Percentiles rank a stretch among this genome's conserved stretches.
Evolutionary conservation across 2,113 vertebrate species (phyloP).

Genomic region (Delphinus delphis): DNA sequence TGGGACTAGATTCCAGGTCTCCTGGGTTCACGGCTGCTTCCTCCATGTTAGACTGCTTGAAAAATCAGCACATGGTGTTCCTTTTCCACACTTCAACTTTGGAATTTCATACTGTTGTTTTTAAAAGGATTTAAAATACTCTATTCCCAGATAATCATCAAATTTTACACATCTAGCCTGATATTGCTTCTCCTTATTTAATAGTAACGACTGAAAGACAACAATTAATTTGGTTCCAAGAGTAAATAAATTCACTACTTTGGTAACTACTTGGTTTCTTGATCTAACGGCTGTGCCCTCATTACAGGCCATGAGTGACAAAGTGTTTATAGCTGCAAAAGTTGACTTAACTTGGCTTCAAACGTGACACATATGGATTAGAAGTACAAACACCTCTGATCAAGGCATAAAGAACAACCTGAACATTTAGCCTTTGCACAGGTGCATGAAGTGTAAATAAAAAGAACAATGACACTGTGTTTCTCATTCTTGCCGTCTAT

Average conservation of each 20-base stretch:
- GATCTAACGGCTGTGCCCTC: not conserved
- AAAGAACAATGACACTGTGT: not conserved
- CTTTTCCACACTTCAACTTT: not conserved
- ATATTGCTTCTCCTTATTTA: not conserved
- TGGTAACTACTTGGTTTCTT: slow-evolving; percentile 6
- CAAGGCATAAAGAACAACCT: not conserved
- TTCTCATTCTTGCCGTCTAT: not conserved
- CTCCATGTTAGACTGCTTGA: not conserved
- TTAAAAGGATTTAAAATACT: not conserved
- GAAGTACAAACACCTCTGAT: not conserved
- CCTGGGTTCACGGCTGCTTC: not conserved
- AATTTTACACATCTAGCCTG: not conserved
- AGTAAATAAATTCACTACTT: slow-evolving; percentile 1
- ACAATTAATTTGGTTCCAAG: not conserved
- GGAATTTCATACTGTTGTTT: not conserved
- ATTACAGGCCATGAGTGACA: not conserved
- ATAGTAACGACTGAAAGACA: not conserved
- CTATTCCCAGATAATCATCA: not conserved
- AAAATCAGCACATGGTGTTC: not conserved
- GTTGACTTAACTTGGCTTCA: not conserved
- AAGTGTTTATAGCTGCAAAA: not conserved
- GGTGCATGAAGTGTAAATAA: not conserved
- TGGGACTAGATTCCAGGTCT: not conserved
- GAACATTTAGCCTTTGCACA: not conserved
- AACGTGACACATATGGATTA: not conserved